A percentile compares a stretch with the other conserved stretches of the same genome.
These are phyloP conservation scores for Phacellophora camtschatica DNA, from an alignment of 30 jellyfish, hydroid and myxozoan species.

Conservation along the genomic window DNA sequence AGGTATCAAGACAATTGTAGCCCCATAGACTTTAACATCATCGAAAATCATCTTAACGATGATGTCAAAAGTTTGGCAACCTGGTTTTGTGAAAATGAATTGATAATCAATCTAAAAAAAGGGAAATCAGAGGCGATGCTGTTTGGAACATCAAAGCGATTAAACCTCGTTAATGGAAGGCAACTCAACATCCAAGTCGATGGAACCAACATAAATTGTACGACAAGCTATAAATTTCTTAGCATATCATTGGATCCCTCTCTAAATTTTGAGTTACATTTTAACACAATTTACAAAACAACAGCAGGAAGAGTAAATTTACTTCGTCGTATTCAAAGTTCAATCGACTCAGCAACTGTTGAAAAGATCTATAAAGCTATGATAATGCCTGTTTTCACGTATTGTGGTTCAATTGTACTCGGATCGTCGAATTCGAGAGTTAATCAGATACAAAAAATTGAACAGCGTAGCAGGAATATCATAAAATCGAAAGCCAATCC, in stretches of 20 bases:
- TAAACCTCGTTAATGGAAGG: neutral
- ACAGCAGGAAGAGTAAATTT: neutral
- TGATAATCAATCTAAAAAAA: conserved; percentile 1
- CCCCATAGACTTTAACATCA: neutral
- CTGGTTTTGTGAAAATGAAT: conserved; percentile 17
- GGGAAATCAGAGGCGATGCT: conserved; percentile 31
- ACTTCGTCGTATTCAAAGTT: neutral
- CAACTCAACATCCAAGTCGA: conserved; percentile 38
- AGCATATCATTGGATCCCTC: conserved; percentile 18
- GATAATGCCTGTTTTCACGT: too few relatives aligned
- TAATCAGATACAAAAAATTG: conserved; percentile 2
- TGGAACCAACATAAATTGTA: conserved; percentile 15
- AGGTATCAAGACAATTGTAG: too few relatives aligned
- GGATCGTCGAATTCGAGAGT: conserved; percentile 12
- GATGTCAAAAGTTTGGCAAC: conserved; percentile 1
- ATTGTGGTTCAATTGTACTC: neutral
- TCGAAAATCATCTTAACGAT: neutral
- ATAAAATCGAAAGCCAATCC: conserved; percentile 9
- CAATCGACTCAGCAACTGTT: neutral
- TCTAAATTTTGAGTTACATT: neutral
- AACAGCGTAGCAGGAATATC: conserved; percentile 29
- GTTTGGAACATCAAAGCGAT: conserved; percentile 31
- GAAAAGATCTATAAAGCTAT: neutral
- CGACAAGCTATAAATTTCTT: conserved; percentile 21
- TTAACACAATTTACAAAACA: neutral